phyloP scores from a whole-genome alignment of 2,888 invertebrate species.

The Hirudinaria manillensis region DNA sequence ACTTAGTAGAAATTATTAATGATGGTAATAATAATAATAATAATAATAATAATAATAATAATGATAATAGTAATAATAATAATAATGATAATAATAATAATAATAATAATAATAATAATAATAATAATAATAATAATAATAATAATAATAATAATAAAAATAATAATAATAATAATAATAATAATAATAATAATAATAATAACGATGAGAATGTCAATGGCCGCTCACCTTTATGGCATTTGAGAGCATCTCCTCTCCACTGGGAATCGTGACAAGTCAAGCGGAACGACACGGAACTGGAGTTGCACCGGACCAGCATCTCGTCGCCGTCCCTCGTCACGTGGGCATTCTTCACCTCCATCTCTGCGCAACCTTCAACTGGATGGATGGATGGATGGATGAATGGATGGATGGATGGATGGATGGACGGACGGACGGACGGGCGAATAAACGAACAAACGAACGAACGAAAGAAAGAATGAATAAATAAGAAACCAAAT shows the following conservation, averaged over 20 bases:
- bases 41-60: not conserved
- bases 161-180: not conserved
- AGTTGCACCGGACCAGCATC: slow-evolving; percentile 8
- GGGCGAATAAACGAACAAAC: not conserved
- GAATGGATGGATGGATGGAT: not conserved
- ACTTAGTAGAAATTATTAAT: not conserved
- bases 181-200: not conserved
- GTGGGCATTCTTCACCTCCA: slow-evolving; percentile 11
- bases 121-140: not conserved
- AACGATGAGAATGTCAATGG: not conserved
- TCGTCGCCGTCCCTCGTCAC: slow-evolving; percentile 6
- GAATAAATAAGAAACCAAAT: not conserved
- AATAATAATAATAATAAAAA: not conserved
- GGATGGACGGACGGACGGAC: not conserved
- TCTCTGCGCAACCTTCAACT: slow-evolving; percentile 4
- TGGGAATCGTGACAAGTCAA: slow-evolving; percentile 19
- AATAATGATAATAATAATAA: not conserved
- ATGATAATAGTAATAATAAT: not conserved
- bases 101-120: too few relatives aligned
- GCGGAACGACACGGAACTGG: slow-evolving; percentile 14
- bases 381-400: slow-evolving; percentile 10
- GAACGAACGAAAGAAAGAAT: not conserved
- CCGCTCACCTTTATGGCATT: slow-evolving; percentile 1
- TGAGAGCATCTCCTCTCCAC: slow-evolving; percentile 4
- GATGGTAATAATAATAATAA: not conserved